Evolutionary conservation across 2,888 invertebrate genomes (phyloP).

Genomic region (Muschampia plurimacula): DNA sequence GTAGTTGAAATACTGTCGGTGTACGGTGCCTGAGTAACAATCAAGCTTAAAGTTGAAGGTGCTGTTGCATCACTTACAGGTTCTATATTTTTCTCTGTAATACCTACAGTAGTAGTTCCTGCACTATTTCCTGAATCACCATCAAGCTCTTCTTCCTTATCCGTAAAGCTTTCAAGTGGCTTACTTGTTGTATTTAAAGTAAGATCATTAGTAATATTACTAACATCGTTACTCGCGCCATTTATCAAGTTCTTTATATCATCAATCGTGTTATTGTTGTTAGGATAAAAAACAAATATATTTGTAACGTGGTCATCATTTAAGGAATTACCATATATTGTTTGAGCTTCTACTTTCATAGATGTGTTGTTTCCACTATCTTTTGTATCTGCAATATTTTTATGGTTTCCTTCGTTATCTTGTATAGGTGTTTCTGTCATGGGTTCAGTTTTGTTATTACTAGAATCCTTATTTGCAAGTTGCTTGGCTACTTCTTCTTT

Average conservation of each 20-base stretch:
- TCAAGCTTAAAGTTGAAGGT: not conserved
- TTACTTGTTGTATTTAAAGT: not conserved
- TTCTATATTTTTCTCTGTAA: not conserved
- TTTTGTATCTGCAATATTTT: not conserved
- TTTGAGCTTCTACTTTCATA: conserved; percentile 50
- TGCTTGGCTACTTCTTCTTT: conserved; percentile 42
- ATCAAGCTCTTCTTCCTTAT: not conserved
- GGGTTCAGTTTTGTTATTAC: not conserved
- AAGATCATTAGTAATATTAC: not conserved
- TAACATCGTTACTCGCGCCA: not conserved
- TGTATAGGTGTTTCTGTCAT: conserved; percentile 3
- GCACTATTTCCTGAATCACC: not conserved
- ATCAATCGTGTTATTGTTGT: conserved; percentile 32
- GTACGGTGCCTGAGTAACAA: not conserved
- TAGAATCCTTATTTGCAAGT: conserved; percentile 19
- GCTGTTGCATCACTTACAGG: not conserved
- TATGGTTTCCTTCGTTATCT: not conserved
- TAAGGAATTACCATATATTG: conserved; percentile 58
- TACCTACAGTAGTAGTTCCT: not conserved
- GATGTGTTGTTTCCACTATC: conserved; percentile 2
- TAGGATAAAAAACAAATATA: conserved; percentile 62
- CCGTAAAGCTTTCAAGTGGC: not conserved
- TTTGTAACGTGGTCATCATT: conserved; percentile 66
- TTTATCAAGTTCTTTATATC: conserved; percentile 2
- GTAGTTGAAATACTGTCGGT: not conserved